Evolutionary conservation across 1,140 invertebrate species (phyloP), one percentile per base, ranked within the genome.

Genomic region (Brachionus calyciflorus): DNA sequence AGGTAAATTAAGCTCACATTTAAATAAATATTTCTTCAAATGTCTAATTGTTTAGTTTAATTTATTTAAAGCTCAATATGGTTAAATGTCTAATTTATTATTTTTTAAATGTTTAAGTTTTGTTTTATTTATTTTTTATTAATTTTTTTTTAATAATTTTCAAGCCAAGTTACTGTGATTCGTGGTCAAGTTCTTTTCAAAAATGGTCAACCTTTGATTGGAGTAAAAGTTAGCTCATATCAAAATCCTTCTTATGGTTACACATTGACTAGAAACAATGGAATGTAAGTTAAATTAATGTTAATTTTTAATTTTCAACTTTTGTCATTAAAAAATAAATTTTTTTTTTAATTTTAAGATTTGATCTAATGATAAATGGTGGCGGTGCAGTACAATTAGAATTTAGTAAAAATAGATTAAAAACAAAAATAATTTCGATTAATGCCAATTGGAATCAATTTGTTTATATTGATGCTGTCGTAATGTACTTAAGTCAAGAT

Each of bases 371-470:
- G 80, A 94, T 98, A 14, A 98, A 98, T 85, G 95, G 96, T 6
- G 95, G 95, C 6, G 94, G 94, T 0, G 93, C 94, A 0, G 92
- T 98, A 0, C 96, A 92, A 0, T 85, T 98, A 12, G 91, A 94
- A 81, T 97, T 98, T 81, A 93, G 94, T 65, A 88, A 94, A 77
- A 91, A 92, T 41, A 94, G 94, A 0, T 97, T 97, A 84, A 90
- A 91, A 60, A 89, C 92, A 0, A 90, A 93, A 78, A 91, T 89
- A n/a, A 89, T 92, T 81, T 93, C 95, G 70, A 91, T 97, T 3
- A 93, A 92, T 82, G 92, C 97, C 19, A 93, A 93, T 2, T 96
- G 94, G 93, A 98, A 98, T 86, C 93, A 96, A 88, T 93, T 86
- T 79, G 83, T 86, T 76, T 82, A 85, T 80, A 84, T 88, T 80